These are phyloP conservation scores for Taeniopygia guttata DNA, from an alignment of 2,797 vertebrate genomes.

Conservation along the genomic window DNA sequence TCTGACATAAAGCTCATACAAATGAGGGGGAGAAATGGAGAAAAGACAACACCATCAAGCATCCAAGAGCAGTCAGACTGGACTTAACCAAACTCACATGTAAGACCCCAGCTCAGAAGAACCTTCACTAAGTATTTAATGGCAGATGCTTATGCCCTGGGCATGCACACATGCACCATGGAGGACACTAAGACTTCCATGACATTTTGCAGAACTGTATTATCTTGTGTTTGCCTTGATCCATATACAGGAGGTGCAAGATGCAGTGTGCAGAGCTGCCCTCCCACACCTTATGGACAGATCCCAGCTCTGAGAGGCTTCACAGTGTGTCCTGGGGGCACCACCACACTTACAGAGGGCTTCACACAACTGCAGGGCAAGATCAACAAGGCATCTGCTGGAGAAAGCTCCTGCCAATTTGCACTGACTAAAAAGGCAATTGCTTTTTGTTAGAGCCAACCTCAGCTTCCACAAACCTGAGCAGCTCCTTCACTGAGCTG, in stretches of 20 bases:
- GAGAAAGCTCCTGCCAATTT: background rate
- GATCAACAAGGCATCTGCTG: background rate
- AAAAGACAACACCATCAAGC: background rate
- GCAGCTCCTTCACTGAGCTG: background rate
- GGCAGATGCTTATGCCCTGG: background rate
- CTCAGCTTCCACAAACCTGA: background rate
- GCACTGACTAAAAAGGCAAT: background rate
- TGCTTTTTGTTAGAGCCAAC: background rate
- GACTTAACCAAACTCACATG: background rate
- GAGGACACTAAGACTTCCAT: background rate
- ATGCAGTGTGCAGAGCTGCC: background rate
- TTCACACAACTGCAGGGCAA: background rate
- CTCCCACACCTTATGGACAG: background rate
- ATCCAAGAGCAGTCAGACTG: background rate
- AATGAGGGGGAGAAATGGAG: background rate
- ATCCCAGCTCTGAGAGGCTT: background rate
- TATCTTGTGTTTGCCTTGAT: background rate
- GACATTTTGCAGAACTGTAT: background rate
- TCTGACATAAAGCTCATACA: background rate
- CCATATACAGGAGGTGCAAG: background rate
- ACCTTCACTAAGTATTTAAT: background rate
- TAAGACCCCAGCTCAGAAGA: background rate
- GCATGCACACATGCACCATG: fast-evolving
- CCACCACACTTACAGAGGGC: background rate
- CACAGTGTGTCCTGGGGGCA: fast-evolving